Conservation (phyloP, 2,797 vertebrate species). For the Oreochromis grahami region DNA sequence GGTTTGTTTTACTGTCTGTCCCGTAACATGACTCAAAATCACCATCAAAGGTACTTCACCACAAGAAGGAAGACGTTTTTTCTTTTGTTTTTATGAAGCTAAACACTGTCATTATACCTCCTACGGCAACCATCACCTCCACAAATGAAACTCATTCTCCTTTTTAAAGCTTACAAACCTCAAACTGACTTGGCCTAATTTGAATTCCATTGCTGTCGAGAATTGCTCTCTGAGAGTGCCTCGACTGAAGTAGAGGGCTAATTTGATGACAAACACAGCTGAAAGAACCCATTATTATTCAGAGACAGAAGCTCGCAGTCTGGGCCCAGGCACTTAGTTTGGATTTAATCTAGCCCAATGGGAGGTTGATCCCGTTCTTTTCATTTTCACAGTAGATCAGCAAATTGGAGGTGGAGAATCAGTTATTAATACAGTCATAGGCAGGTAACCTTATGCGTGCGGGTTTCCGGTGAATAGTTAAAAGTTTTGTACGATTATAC, state of each 20-base stretch:
- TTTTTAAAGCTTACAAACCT: constrained; percentile 25
- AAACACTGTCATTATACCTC: constrained; percentile 28
- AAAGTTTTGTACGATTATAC: not conserved
- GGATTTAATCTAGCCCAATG: constrained; percentile 57
- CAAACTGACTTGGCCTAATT: constrained; percentile 43
- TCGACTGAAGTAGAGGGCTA: constrained; percentile 57
- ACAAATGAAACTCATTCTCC: constrained; percentile 33
- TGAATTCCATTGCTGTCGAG: constrained; percentile 49
- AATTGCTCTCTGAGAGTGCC: constrained; percentile 47
- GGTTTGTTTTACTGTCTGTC: constrained; percentile 12
- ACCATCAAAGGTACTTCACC: not conserved
- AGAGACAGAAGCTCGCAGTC: constrained; percentile 40
- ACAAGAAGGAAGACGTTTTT: not conserved
- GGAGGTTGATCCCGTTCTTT: constrained; percentile 48
- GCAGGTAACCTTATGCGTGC: constrained; percentile 3
- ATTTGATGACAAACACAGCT: constrained; percentile 71
- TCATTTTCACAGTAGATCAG: constrained; percentile 42
- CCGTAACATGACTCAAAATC: not conserved
- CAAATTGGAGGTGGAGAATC: constrained; percentile 18
- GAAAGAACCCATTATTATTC: constrained; percentile 67
- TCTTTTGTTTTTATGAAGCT: not conserved
- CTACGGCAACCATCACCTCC: constrained; percentile 25
- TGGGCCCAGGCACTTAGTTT: constrained; percentile 45
- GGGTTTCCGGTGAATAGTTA: not conserved
- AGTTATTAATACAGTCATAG: constrained; percentile 15